phyloP scores from a whole-genome alignment of 2,888 invertebrate genomes.

The Schrankia costaestrigalis region DNA sequence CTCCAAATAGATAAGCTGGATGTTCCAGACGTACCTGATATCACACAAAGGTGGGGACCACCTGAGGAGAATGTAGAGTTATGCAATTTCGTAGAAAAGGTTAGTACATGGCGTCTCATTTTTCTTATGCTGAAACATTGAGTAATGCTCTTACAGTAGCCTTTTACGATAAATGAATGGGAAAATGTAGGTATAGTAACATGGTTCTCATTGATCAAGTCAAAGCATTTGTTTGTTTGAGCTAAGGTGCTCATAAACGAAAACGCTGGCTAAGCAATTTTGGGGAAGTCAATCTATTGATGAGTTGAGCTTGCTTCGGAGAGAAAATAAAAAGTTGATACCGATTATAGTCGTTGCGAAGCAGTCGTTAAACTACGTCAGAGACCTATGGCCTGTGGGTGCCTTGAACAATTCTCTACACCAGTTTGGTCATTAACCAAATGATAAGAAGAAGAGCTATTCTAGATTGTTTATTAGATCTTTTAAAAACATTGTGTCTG shows the following conservation, averaged over 20 bases:
- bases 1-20: constrained; percentile 53
- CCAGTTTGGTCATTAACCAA: too few species aligned
- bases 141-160: too few species aligned
- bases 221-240: too few species aligned
- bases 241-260: too few species aligned
- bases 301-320: too few species aligned
- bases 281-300: too few species aligned
- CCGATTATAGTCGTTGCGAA: background rate
- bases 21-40: constrained; percentile 55
- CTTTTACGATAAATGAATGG: background rate
- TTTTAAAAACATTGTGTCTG: background rate
- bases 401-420: background rate
- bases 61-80: constrained; percentile 59
- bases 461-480: too few species aligned
- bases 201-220: too few species aligned
- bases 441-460: too few species aligned
- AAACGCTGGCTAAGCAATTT: too few species aligned
- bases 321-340: background rate
- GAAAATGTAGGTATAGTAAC: too few species aligned
- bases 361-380: background rate
- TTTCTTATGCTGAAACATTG: background rate
- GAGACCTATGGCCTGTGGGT: background rate
- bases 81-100: constrained; percentile 59
- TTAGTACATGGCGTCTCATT: constrained; percentile 27
- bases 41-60: constrained; percentile 70